These are phyloP conservation scores for Bujurquina vittata DNA, from an alignment of 2,113 vertebrate species.

Conservation along the genomic window DNA sequence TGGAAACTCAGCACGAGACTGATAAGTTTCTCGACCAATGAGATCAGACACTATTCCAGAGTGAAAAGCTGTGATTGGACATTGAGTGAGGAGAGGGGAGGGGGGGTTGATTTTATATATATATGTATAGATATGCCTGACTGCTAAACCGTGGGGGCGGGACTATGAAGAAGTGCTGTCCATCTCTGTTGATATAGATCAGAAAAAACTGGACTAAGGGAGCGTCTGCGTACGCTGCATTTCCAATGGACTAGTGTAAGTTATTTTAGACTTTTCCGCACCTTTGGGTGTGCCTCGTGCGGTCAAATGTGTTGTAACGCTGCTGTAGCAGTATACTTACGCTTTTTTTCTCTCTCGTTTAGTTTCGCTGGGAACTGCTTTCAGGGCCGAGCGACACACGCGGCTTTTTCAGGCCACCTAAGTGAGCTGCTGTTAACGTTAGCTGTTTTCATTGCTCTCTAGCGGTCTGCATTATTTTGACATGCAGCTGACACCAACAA, in stretches of 20 bases:
- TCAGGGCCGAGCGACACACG: conserved; percentile 48
- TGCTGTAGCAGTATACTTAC: neutral
- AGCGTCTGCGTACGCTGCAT: conserved; percentile 42
- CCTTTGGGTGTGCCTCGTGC: neutral
- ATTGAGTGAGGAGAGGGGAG: neutral
- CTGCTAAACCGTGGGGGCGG: conserved; percentile 70
- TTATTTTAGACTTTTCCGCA: conserved; percentile 38
- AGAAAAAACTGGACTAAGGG: conserved; percentile 67
- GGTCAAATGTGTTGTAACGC: neutral
- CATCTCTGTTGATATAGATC: conserved; percentile 71
- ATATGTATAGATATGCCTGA: conserved; percentile 76
- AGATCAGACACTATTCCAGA: neutral
- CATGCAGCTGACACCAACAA: conserved; percentile 51
- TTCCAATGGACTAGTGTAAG: conserved; percentile 76
- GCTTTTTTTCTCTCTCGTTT: neutral
- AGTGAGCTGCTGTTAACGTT: conserved; percentile 46
- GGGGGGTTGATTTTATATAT: conserved; percentile 32
- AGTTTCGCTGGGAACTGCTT: conserved; percentile 50
- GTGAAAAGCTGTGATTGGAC: conserved; percentile 71
- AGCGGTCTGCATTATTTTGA: conserved; percentile 53
- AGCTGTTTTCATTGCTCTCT: conserved; percentile 51
- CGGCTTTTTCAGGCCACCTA: conserved; percentile 29
- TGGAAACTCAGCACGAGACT: conserved; percentile 49
- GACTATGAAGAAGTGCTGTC: conserved; percentile 70
- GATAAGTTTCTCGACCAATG: conserved; percentile 69